Percentiles rank a stretch among this genome's conserved stretches.
Evolutionary conservation across 2,888 invertebrate species (phyloP).

Genomic region (Phymatocera aterrima): DNA sequence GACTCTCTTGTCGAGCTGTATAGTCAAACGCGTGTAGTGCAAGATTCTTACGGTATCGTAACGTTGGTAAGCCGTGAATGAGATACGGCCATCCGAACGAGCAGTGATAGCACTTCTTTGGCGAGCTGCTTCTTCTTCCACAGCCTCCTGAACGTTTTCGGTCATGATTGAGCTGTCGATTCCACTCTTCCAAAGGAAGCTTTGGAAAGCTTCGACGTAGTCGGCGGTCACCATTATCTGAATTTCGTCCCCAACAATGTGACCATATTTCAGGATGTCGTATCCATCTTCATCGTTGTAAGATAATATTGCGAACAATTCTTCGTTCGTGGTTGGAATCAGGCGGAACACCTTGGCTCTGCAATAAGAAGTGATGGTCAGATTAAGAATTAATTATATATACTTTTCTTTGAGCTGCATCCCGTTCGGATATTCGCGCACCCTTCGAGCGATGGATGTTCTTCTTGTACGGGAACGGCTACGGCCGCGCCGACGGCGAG

Average conservation of each 20-base stretch:
- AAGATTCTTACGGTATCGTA: slow-evolving; percentile 60
- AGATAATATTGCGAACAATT: slow-evolving; percentile 54
- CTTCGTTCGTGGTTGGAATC: slow-evolving; percentile 53
- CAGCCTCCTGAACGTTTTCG: slow-evolving; percentile 73
- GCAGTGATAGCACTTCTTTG: neutral
- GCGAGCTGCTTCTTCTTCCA: slow-evolving; percentile 56
- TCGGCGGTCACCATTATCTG: slow-evolving; percentile 62
- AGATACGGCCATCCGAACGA: slow-evolving; percentile 13
- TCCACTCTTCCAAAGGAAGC: slow-evolving; percentile 64
- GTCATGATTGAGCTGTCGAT: slow-evolving; percentile 74
- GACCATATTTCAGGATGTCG: slow-evolving; percentile 59
- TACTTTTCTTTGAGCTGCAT: neutral
- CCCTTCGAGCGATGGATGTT: slow-evolving; percentile 57
- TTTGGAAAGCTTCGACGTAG: slow-evolving; percentile 56
- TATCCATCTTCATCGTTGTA: slow-evolving; percentile 57
- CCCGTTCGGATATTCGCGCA: slow-evolving; percentile 46
- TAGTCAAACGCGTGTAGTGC: neutral
- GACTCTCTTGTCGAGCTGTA: neutral
- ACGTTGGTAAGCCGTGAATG: slow-evolving; percentile 64
- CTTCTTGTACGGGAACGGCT: slow-evolving; percentile 48
- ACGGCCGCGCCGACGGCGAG: slow-evolving; percentile 49
- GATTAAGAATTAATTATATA: neutral
- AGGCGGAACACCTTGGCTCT: slow-evolving; percentile 65
- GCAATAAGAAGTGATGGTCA: neutral
- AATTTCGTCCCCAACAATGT: slow-evolving; percentile 47